Evolutionary conservation across 2,888 invertebrate genomes (phyloP).

Genomic region (Elysia crispata): DNA sequence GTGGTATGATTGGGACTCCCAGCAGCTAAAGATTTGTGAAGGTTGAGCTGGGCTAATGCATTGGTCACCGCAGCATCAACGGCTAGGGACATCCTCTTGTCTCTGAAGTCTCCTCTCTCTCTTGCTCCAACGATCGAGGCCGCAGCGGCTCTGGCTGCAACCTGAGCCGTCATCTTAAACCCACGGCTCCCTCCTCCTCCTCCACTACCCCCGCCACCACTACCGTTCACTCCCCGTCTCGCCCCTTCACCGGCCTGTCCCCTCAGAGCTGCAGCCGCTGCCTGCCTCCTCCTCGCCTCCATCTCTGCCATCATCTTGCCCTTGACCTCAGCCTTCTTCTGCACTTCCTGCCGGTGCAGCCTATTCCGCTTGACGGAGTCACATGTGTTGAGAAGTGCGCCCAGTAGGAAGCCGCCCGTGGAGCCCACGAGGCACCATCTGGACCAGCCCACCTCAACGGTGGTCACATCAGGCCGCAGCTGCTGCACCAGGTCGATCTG

Average conservation of each 20-base stretch:
- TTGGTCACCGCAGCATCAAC: constrained; percentile 3
- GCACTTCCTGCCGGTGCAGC: not conserved
- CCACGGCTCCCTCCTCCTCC: not conserved
- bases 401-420: constrained; percentile 23
- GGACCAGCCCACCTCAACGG: constrained; percentile 39
- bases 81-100: not conserved
- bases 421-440: constrained; percentile 30
- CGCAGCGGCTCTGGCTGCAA: too few relatives aligned
- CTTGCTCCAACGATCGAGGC: too few relatives aligned
- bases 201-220: not conserved
- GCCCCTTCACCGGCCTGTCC: not conserved
- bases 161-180: not conserved
- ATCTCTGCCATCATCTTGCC: constrained; percentile 2
- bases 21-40: not conserved
- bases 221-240: not conserved
- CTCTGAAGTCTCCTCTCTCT: not conserved
- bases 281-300: not conserved
- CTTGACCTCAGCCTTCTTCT: not conserved
- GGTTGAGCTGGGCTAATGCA: not conserved
- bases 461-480: constrained; percentile 11
- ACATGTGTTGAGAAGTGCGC: constrained; percentile 26
- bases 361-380: constrained; percentile 28
- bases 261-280: too few relatives aligned
- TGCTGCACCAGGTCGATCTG: constrained; percentile 43
- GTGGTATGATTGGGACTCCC: not conserved